These are phyloP conservation scores for Poliocrania exsul DNA, from an alignment of 2,797 vertebrate genomes.

Conservation along the genomic window DNA sequence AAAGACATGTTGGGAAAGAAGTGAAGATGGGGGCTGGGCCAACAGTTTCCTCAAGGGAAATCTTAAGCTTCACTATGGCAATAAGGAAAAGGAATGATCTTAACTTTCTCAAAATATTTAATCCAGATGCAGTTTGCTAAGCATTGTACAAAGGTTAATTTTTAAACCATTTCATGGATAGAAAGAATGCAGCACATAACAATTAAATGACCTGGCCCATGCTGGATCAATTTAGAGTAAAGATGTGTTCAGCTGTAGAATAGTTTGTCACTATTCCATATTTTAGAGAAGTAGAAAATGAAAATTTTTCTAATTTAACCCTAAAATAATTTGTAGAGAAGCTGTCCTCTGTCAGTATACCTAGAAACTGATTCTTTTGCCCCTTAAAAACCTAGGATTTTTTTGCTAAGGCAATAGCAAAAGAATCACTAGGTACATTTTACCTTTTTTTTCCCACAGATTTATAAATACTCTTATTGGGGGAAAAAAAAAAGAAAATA, in stretches of 20 bases:
- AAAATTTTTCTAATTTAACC: background rate
- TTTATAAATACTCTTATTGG: background rate
- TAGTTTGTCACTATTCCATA: background rate
- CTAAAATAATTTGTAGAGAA: background rate
- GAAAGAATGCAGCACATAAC: background rate
- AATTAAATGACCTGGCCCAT: background rate
- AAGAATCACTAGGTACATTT: background rate
- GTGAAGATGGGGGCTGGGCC: slow-evolving; percentile 37
- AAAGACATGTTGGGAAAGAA: slow-evolving; percentile 51
- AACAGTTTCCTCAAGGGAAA: slow-evolving; percentile 18
- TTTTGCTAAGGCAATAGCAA: background rate
- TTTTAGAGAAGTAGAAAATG: background rate
- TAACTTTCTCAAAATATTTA: slow-evolving; percentile 46
- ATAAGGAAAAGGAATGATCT: background rate
- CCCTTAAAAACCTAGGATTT: background rate
- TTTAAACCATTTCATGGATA: background rate
- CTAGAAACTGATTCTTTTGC: background rate
- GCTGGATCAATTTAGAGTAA: background rate
- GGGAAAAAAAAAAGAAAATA: background rate
- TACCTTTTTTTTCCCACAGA: background rate
- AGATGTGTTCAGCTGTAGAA: background rate
- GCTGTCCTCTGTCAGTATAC: background rate
- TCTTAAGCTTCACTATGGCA: background rate
- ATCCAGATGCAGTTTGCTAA: slow-evolving; percentile 27
- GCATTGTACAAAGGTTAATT: slow-evolving; percentile 9